phyloP scores from a whole-genome alignment of 1,140 invertebrate species.

The Drosophila ohnishii region DNA sequence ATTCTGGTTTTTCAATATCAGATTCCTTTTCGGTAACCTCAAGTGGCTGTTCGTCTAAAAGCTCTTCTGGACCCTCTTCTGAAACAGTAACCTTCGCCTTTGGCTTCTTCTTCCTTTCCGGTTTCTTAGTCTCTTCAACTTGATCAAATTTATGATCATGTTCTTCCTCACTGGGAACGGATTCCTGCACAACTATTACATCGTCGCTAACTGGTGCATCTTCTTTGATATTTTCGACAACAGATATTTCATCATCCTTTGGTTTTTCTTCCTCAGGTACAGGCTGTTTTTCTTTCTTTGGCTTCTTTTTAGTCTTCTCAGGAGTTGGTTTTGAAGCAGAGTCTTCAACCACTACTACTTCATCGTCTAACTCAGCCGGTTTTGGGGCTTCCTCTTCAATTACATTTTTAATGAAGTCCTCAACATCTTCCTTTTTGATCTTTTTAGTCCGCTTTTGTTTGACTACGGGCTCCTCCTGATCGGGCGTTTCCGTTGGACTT shows the following conservation, averaged over 20 bases:
- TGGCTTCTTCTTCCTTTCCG: conserved; percentile 70
- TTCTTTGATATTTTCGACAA: conserved; percentile 28
- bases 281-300: conserved; percentile 25
- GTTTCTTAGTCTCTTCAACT: conserved; percentile 25
- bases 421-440: conserved; percentile 67
- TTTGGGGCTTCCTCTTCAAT: conserved; percentile 64
- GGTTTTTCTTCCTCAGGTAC: conserved; percentile 12
- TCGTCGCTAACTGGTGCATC: conserved; percentile 10
- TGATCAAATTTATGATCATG: conserved; percentile 14
- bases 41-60: conserved; percentile 16
- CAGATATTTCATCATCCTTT: conserved; percentile 20
- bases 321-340: conserved; percentile 2
- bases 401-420: conserved; percentile 65
- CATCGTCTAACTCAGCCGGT: conserved; percentile 30
- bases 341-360: conserved; percentile 32
- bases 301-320: conserved; percentile 48
- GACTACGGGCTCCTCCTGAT: conserved; percentile 56
- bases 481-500: conserved; percentile 45
- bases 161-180: conserved; percentile 16
- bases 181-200: conserved; percentile 25
- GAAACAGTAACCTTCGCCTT: conserved; percentile 54
- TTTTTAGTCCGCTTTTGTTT: conserved; percentile 70
- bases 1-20: conserved; percentile 46
- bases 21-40: conserved; percentile 43
- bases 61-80: conserved; percentile 40